Conservation (phyloP, 1,140 invertebrate species). For the Neoseiulus cucumeris region DNA sequence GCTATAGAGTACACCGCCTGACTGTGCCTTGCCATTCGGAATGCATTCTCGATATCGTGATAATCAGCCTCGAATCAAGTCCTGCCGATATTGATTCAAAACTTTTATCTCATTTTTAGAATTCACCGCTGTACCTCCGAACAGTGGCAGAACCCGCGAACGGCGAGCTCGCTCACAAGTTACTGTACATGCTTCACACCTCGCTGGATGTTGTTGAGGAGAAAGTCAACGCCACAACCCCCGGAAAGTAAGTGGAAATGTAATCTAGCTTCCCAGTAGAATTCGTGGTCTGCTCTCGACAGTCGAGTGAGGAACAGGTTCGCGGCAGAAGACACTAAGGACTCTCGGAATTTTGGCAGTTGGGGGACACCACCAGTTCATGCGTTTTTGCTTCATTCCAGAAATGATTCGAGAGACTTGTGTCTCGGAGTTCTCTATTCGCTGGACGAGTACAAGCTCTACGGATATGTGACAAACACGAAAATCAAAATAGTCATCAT, state of each 20-base stretch:
- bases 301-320: too few species aligned
- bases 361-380: too few species aligned
- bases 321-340: too few species aligned
- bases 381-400: background rate
- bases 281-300: too few species aligned
- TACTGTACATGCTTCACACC: constrained; percentile 81
- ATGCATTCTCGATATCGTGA: too few species aligned
- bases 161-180: constrained; percentile 43
- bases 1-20: too few species aligned
- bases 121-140: constrained; percentile 71
- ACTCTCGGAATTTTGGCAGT: too few species aligned
- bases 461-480: constrained; percentile 93
- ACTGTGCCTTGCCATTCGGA: too few species aligned
- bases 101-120: constrained; percentile 32
- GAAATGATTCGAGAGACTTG: constrained; percentile 2
- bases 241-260: background rate
- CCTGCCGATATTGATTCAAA: constrained; percentile 8
- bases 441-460: constrained; percentile 35
- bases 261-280: too few species aligned
- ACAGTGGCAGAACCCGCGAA: constrained; percentile 37
- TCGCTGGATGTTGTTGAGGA: constrained; percentile 85
- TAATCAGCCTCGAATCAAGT: too few species aligned
- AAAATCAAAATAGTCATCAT: constrained; percentile 86
- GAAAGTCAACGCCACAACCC: constrained; percentile 35
- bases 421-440: constrained; percentile 20